Evolutionary conservation across 2,113 vertebrate genomes (phyloP).

Genomic region (Gnathonemus echidnorhynchus): DNA sequence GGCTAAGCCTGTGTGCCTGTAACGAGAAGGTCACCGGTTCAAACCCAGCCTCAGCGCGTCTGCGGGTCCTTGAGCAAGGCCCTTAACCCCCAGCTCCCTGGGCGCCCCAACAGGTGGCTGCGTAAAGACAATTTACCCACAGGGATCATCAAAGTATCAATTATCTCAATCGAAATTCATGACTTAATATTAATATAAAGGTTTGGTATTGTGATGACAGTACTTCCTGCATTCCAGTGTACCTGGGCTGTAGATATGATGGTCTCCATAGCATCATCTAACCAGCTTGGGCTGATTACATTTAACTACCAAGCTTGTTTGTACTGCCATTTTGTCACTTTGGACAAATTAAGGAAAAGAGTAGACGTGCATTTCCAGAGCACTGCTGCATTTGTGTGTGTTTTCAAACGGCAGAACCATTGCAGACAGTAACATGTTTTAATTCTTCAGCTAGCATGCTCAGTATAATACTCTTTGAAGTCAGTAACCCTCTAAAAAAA

Average conservation of each 20-base stretch:
- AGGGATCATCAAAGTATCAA: too few species aligned
- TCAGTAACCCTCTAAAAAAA: neutral
- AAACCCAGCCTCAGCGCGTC: too few species aligned
- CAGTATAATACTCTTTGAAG: neutral
- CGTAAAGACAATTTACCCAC: too few species aligned
- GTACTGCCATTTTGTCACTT: neutral
- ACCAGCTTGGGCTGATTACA: neutral
- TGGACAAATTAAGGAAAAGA: neutral
- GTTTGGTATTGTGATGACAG: neutral
- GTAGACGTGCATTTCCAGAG: neutral
- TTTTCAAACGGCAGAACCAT: neutral
- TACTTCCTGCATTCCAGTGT: neutral
- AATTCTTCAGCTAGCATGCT: neutral
- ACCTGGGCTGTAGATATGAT: neutral
- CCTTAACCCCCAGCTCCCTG: too few species aligned
- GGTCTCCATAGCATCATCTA: neutral
- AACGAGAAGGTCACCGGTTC: too few species aligned
- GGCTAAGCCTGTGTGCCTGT: too few species aligned
- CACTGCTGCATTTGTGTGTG: neutral
- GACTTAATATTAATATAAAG: neutral
- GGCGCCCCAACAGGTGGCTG: too few species aligned
- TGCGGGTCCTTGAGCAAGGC: too few species aligned
- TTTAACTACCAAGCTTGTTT: neutral
- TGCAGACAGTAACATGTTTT: neutral
- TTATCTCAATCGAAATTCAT: too few species aligned